Base-by-base conservation (phyloP, 2,113 vertebrate species). In the Eudyptes chrysolophus region DNA sequence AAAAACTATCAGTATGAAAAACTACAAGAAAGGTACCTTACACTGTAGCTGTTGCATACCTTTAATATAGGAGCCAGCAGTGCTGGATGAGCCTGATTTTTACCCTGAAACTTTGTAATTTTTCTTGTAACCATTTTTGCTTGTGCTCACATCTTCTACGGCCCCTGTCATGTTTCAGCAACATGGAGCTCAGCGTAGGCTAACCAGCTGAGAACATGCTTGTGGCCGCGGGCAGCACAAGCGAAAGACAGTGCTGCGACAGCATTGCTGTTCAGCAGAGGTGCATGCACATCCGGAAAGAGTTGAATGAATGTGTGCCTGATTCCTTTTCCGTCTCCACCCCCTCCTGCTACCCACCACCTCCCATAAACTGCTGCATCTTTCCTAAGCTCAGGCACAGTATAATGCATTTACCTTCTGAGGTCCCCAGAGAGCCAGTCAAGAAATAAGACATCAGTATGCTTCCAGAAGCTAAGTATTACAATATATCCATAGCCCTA, bases 221-320 rank as follows among this genome's bases (percentile, higher is more conserved):
- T 30, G 7, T 74, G 76, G 21, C 21, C 29, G 17, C 2, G 2
- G 14, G 26, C 22, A 65, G 38, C 38, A 34, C 16, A 20, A 16
- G 64, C 20, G 55, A 36, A 30, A 70, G 44, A 32, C 52, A 27
- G 27, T 34, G 52, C 48, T 71, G 61, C 17, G 18, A 9, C 57
- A 27, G 38, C 0, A 1, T 1, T 22, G 25, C 0, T 58, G 8
- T 36, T 36, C 48, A 61, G 14, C 29, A 81, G 55, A 27, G 29
- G 5, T 44, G 70, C 38, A 62, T n/a, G 55, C 14, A 30, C 30
- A 48, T 6, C 44, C 15, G 4, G 12, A 70, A 77, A 38, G 4
- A 9, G 13, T 13, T 34, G 30, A 70, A 14, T 34, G 16, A 77
- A 42, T 38, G 7, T 29, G 17, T 20, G 11, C 27, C 57, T 34